These are phyloP conservation scores for Florisuga fusca DNA, from an alignment of 2,797 vertebrate genomes.

Conservation along the genomic window DNA sequence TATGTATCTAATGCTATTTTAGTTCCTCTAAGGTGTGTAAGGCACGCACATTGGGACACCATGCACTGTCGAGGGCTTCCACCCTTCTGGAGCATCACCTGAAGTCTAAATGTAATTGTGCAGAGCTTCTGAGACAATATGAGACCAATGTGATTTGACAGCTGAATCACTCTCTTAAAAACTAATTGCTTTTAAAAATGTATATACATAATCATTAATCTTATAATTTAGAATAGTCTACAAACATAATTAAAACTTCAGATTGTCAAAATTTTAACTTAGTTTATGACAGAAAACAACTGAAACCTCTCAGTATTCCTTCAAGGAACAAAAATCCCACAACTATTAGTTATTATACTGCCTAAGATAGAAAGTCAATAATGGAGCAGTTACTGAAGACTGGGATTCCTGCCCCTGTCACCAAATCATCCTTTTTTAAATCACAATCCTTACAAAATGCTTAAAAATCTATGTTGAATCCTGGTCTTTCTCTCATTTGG, in stretches of 20 bases:
- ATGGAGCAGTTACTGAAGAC: not conserved
- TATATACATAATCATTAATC: fast-evolving
- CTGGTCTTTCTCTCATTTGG: not conserved
- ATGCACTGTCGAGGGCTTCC: not conserved
- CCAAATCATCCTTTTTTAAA: not conserved
- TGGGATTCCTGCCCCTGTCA: not conserved
- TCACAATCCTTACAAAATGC: not conserved
- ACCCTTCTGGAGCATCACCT: not conserved
- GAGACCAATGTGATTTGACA: not conserved
- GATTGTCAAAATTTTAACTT: not conserved
- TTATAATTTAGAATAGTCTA: not conserved
- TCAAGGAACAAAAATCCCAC: not conserved
- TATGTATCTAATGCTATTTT: not conserved
- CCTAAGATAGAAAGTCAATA: not conserved
- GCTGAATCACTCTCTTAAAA: not conserved
- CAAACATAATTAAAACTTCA: not conserved
- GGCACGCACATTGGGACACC: not conserved
- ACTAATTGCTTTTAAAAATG: not conserved
- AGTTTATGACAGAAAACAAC: not conserved
- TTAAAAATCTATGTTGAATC: not conserved
- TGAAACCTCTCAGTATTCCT: not conserved
- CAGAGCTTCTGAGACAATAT: not conserved
- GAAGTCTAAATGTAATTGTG: not conserved
- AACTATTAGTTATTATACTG: not conserved
- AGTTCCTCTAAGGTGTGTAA: not conserved